These are phyloP conservation scores for Pseudococcus longispinus DNA, from an alignment of 2,888 invertebrate genomes.

Conservation along the genomic window DNA sequence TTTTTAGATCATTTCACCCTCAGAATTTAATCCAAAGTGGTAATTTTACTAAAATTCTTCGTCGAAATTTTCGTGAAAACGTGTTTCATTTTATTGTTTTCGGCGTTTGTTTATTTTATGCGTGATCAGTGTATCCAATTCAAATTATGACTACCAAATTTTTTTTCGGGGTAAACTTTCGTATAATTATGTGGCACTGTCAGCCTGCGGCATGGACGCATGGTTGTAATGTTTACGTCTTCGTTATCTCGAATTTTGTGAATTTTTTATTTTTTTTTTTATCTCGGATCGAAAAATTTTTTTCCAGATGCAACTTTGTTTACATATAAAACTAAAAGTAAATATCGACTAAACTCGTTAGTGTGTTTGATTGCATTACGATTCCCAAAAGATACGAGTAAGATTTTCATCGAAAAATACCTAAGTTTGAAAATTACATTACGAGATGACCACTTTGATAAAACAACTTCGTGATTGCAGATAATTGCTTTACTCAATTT, in stretches of 20 bases:
- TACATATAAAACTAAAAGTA: neutral
- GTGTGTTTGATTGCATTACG: neutral
- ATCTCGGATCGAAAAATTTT: neutral
- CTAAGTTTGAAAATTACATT: neutral
- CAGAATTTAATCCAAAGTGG: neutral
- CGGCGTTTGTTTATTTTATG: neutral
- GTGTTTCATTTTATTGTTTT: neutral
- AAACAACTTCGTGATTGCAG: conserved; percentile 14
- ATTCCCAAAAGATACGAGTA: neutral
- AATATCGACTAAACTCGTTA: neutral
- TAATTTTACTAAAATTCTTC: neutral
- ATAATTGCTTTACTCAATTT: neutral
- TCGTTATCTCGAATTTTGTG: neutral
- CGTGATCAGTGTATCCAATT: neutral
- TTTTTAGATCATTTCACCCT: neutral
- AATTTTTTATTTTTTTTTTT: neutral
- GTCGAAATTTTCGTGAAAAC: neutral
- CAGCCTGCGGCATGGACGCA: too few species aligned
- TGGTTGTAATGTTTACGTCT: neutral
- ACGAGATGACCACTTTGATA: conserved; percentile 4
- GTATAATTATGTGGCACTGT: too few species aligned
- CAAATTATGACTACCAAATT: too few species aligned
- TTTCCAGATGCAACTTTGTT: neutral
- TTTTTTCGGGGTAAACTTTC: too few species aligned
- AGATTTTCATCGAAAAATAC: conserved; percentile 5